A percentile compares a stretch with the other conserved stretches of the same genome.
phyloP scores from a whole-genome alignment of 2,888 invertebrate species.

The Xylocampa areola region DNA sequence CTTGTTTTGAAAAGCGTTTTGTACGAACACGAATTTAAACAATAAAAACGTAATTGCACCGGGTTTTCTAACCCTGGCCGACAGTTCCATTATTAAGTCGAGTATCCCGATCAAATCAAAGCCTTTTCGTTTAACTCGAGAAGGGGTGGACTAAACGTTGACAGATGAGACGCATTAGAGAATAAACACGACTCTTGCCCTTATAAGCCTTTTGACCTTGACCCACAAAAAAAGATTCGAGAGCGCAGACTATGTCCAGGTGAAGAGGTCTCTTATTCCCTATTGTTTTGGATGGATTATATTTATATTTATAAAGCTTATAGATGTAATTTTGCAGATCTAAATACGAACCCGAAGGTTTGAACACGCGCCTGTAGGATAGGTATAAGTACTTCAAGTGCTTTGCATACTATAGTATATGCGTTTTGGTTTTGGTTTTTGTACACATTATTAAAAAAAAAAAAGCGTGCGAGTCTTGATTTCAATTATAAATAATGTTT shows the following conservation, averaged over 20 bases:
- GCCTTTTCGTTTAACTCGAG: neutral
- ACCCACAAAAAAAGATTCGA: slow-evolving; percentile 9
- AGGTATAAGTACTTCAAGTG: too few species aligned
- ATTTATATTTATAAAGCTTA: neutral
- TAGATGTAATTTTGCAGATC: too few species aligned
- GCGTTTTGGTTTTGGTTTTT: too few species aligned
- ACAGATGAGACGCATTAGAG: slow-evolving; percentile 30
- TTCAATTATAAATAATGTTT: too few species aligned
- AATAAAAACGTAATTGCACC: neutral
- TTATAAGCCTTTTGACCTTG: slow-evolving; percentile 15
- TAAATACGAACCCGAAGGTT: too few species aligned
- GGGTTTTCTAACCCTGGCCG: neutral
- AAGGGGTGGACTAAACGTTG: slow-evolving; percentile 4
- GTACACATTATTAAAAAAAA: too few species aligned
- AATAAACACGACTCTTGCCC: slow-evolving; percentile 16
- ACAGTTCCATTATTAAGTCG: neutral
- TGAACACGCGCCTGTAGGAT: too few species aligned
- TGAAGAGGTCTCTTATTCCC: slow-evolving; percentile 2
- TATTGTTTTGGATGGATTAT: slow-evolving; percentile 7
- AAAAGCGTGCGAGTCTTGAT: too few species aligned
- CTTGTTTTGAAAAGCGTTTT: too few species aligned
- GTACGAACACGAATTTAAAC: neutral
- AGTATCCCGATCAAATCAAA: slow-evolving; percentile 27
- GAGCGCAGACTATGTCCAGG: slow-evolving; percentile 3
- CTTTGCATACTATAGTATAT: too few species aligned